These are phyloP conservation scores for Paramormyrops hopkinsi DNA, from an alignment of 2,797 vertebrate genomes.

Conservation along the genomic window DNA sequence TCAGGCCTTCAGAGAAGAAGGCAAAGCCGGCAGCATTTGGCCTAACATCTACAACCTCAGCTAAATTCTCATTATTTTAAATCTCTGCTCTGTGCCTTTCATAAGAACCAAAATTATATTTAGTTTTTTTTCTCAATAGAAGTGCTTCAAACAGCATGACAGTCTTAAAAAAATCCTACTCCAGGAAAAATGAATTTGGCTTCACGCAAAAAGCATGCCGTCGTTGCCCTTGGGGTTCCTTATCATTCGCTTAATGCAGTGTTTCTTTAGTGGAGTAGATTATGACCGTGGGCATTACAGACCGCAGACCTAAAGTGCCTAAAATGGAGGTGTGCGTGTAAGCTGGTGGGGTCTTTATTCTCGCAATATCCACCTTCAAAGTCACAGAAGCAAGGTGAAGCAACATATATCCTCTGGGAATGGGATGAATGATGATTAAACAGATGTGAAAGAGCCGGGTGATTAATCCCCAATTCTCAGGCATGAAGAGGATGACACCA, in stretches of 20 bases:
- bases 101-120: slow-evolving; percentile 27
- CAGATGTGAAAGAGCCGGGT: slow-evolving; percentile 8
- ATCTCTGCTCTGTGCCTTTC: slow-evolving; percentile 31
- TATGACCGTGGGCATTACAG: neutral
- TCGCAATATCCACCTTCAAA: neutral
- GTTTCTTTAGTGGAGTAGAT: neutral
- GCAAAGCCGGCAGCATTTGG: slow-evolving; percentile 53
- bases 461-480: neutral
- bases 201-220: neutral
- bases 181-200: neutral
- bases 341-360: neutral
- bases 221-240: neutral
- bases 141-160: slow-evolving; percentile 19
- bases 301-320: neutral
- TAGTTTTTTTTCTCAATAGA: neutral
- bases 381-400: slow-evolving; percentile 15
- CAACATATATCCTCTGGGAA: neutral
- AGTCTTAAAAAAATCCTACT: neutral
- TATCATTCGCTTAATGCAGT: neutral
- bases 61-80: slow-evolving; percentile 38
- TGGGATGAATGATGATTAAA: slow-evolving; percentile 5
- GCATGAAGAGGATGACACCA: slow-evolving; percentile 2
- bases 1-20: slow-evolving; percentile 54
- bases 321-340: neutral
- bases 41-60: slow-evolving; percentile 43